These are phyloP conservation scores for Volucella inanis DNA, from an alignment of 2,888 invertebrate genomes.

Conservation along the genomic window DNA sequence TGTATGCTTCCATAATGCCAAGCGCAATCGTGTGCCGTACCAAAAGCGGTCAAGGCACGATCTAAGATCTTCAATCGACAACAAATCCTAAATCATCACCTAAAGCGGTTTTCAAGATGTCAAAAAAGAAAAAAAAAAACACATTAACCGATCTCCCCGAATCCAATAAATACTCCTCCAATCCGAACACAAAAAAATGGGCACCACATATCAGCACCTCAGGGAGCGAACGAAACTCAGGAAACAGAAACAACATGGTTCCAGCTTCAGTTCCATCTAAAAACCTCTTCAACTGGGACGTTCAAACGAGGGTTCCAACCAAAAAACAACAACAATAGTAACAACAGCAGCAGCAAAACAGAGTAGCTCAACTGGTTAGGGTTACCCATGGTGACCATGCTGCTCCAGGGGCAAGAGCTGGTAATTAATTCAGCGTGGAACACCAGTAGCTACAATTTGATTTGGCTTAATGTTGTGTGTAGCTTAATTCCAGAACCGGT, in stretches of 20 bases:
- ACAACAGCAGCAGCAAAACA: not conserved
- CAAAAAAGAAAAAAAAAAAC: slow-evolving; percentile 6
- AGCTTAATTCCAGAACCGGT: slow-evolving; percentile 75
- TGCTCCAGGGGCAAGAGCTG: slow-evolving; percentile 64
- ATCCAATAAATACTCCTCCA: slow-evolving; percentile 29
- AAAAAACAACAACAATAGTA: not conserved
- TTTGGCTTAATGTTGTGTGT: slow-evolving; percentile 76
- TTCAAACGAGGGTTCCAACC: not conserved
- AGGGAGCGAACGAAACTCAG: slow-evolving; percentile 47
- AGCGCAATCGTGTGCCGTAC: slow-evolving; percentile 60
- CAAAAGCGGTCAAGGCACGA: slow-evolving; percentile 69
- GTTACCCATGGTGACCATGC: slow-evolving; percentile 50
- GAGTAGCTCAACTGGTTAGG: slow-evolving; percentile 55
- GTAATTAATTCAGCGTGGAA: slow-evolving; percentile 77
- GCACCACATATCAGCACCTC: slow-evolving; percentile 48
- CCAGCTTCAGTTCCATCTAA: too few relatives aligned
- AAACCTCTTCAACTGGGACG: slow-evolving; percentile 19
- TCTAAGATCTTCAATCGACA: slow-evolving; percentile 57
- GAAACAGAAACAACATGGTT: slow-evolving; percentile 38
- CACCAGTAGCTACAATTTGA: slow-evolving; percentile 77
- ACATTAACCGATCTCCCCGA: not conserved
- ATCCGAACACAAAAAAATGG: not conserved
- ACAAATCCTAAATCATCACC: slow-evolving; percentile 60
- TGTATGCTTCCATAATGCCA: slow-evolving; percentile 20
- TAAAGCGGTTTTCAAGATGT: slow-evolving; percentile 20